phyloP scores from a whole-genome alignment of 2,113 vertebrate species.

The Podarcis muralis region DNA sequence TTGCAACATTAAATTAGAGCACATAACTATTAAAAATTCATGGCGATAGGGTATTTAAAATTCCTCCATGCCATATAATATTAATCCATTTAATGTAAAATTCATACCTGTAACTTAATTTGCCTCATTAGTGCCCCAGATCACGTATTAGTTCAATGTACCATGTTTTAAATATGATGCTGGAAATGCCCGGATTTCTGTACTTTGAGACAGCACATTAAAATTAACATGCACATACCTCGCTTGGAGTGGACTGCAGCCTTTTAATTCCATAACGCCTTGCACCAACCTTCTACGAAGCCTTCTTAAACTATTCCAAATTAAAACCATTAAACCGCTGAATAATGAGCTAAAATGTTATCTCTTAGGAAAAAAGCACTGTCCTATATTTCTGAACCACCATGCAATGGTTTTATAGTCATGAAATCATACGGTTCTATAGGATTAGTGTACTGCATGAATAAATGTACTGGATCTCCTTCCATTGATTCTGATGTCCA shows the following conservation, averaged over 20 bases:
- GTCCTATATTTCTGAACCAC: background rate
- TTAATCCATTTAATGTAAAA: conserved; percentile 81
- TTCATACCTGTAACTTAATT: conserved; percentile 82
- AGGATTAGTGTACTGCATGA: background rate
- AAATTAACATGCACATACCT: conserved; percentile 63
- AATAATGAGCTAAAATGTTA: rapidly evolving
- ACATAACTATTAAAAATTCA: conserved; percentile 77
- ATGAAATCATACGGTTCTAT: background rate
- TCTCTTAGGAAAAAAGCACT: background rate
- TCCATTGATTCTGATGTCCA: rapidly evolving
- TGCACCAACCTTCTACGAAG: conserved; percentile 51
- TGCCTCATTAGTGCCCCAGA: conserved; percentile 68
- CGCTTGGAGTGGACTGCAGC: conserved; percentile 49
- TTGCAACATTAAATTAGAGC: conserved; percentile 72
- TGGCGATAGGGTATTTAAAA: conserved; percentile 73
- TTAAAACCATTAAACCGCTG: background rate
- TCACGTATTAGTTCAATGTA: conserved; percentile 66
- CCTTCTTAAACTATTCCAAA: conserved; percentile 30
- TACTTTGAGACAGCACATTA: conserved; percentile 62
- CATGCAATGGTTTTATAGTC: background rate
- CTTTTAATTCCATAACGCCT: conserved; percentile 67
- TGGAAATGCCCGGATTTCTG: conserved; percentile 55
- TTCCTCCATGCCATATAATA: conserved; percentile 76
- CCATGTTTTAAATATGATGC: conserved; percentile 69
- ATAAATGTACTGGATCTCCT: background rate